Base-by-base conservation (phyloP, 2,797 vertebrate genomes). In the Aldrovandia affinis region DNA sequence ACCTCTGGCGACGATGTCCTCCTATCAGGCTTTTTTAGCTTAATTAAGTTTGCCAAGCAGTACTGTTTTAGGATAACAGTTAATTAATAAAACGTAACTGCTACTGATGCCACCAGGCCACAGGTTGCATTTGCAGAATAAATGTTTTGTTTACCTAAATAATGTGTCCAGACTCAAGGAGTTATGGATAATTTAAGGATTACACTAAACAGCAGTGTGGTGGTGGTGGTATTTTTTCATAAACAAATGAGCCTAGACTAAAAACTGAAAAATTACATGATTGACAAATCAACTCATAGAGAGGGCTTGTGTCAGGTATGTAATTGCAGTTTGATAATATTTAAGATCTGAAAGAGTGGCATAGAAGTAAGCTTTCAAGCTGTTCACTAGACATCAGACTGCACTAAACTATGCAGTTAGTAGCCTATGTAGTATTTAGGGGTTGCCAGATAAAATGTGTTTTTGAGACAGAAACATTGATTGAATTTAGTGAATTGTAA, bases 1-100 rank as follows among this genome's bases (percentile, higher is more conserved):
- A 85, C 86, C 87, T 88, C 83, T 90, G 88, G 86, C 87, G 92
- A 93, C 91, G 83, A n/a, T 2, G 25, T 81, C 92, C 92, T 90
- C 85, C 30, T 90, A 88, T 12, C 85, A 83, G 89, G 88, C 87
- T 89, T 92, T 86, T n/a, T n/a, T n/a, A n/a, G n/a, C n/a, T n/a
- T n/a, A n/a, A n/a, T n/a, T n/a, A n/a, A n/a, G n/a, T n/a, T n/a
- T n/a, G n/a, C 61, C 85, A 85, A 79, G 86, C 22, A 47, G 22
- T 15, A 47, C 55, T 57, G 12, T 20, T 15, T 57, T 14, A 57
- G 55, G 9, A 8, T 22, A 44, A 73, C 33, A 73, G 3, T 39
- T 18, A 73, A 33, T 20, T 20, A 73, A 39, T 39, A 73, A 18
- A 39, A 73, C 28, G 30, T 28, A 14, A 73, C 68, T 20, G 4